Base-by-base conservation (phyloP, 2,888 invertebrate genomes). In the Punctoribates punctum region DNA sequence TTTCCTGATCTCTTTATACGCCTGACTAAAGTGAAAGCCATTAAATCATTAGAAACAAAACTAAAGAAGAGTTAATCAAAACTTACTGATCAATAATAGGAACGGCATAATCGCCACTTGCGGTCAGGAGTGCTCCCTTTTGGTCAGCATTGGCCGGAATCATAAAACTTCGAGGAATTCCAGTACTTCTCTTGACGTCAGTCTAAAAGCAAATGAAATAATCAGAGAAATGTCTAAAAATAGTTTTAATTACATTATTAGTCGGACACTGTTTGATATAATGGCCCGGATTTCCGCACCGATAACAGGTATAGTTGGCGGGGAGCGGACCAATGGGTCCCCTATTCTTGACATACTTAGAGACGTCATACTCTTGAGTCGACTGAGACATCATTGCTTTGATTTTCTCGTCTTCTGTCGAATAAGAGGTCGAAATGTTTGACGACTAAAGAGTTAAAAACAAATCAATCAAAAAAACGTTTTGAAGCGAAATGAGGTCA, bases 331-430 rank as follows among this genome's bases (percentile, higher is more conserved):
- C 78, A 8, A 73, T 27, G 17, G 54, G 48, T 29, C 75, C 73
- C 8, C 73, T 20, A 38, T 57, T 62, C 46, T 75, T 73, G 4
- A 27, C 60, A 89, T 88, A 98, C 95, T 95, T 95, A 85, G 94
- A 92, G 79, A 96, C 94, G 85, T 96, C 95, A 87, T 97, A 99
- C 83, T 96, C 96, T 84, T 92, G 91, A 46, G 96, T 96, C 42
- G 97, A 96, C 84, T 97, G 96, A 79, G 92, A 89, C 89, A 97
- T 96, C 94, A 98, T 96, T 79, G 95, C 95, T 84, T 91, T 91
- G 82, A 99, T 96, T 86, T 97, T 97, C 83, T 99, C 97, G 83
- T 95, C 95, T 86, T 99, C 99, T 74, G 94, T 92, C 79, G 93
- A 93, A 86, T 94, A 93, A 86, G 95, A 89, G 85, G 90, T 90